A percentile compares a stretch with the other conserved stretches of the same genome.
These are phyloP conservation scores for Cantharis flavilabris DNA, from an alignment of 2,888 invertebrate genomes.

Conservation along the genomic window DNA sequence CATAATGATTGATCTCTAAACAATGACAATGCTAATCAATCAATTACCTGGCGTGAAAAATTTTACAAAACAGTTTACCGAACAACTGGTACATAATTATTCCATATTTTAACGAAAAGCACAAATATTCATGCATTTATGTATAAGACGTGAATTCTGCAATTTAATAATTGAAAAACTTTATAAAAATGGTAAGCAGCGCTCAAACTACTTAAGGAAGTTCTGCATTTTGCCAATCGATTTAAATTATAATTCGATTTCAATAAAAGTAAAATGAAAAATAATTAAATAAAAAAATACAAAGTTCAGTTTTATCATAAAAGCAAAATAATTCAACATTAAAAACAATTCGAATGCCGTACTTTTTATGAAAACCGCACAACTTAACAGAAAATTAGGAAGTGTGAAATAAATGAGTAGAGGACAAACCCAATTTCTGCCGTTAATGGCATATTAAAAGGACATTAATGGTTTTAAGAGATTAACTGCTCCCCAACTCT, in stretches of 20 bases:
- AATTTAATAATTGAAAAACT: background rate
- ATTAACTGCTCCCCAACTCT: slow-evolving; percentile 1
- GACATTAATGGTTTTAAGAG: slow-evolving; percentile 1
- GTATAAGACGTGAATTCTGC: background rate
- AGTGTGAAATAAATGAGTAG: background rate
- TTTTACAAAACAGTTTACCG: background rate
- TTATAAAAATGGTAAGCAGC: background rate
- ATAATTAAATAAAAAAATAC: no score
- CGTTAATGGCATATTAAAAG: slow-evolving; percentile 4
- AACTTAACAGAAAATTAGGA: background rate
- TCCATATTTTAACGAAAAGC: background rate
- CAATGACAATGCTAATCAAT: background rate
- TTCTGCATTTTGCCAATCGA: background rate
- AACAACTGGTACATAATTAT: background rate
- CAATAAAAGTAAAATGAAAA: background rate
- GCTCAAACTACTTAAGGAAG: background rate
- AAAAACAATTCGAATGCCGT: background rate
- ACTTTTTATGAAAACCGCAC: background rate
- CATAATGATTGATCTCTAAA: background rate
- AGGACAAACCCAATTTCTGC: slow-evolving; percentile 2
- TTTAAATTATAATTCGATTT: background rate
- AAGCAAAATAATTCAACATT: no score
- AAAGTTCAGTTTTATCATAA: background rate
- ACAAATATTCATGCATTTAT: background rate
- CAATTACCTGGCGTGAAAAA: background rate